Conservation (phyloP, 1,140 invertebrate genomes). For the Bursaphelenchus mucronatus region DNA sequence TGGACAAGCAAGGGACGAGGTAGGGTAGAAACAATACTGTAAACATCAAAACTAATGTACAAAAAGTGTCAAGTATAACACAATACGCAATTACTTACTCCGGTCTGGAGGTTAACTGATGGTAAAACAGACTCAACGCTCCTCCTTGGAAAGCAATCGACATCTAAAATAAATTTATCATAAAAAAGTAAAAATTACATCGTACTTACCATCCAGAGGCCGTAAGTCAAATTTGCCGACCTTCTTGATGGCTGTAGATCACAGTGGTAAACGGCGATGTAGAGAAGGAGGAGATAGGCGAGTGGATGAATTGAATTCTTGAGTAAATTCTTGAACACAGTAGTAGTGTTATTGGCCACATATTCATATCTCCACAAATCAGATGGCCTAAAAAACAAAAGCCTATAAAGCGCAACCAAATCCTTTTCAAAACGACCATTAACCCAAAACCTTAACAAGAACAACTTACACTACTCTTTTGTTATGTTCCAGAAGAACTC, state of each 20-base stretch:
- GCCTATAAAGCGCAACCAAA: slow-evolving; percentile 3
- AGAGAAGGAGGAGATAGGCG: background rate
- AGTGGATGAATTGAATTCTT: background rate
- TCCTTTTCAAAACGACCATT: slow-evolving; percentile 9
- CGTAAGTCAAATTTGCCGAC: background rate
- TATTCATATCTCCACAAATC: slow-evolving; percentile 1
- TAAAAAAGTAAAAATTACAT: background rate
- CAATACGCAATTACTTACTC: background rate
- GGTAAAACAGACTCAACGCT: background rate
- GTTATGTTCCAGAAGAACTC: slow-evolving; percentile 22
- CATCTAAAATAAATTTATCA: background rate
- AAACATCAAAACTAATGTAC: background rate
- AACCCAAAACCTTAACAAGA: slow-evolving; percentile 2
- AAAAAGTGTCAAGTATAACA: background rate
- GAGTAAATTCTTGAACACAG: slow-evolving; percentile 13
- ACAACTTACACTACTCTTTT: background rate
- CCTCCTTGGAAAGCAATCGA: background rate
- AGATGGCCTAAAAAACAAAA: slow-evolving; percentile 5
- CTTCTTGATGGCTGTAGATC: slow-evolving; percentile 1
- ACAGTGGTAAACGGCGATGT: background rate
- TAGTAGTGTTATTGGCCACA: background rate
- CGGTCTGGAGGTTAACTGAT: background rate
- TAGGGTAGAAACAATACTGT: background rate
- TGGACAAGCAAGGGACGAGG: slow-evolving; percentile 7
- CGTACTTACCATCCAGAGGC: background rate